Base-by-base conservation (phyloP, 2,888 invertebrate genomes). In the Homarus gammarus region DNA sequence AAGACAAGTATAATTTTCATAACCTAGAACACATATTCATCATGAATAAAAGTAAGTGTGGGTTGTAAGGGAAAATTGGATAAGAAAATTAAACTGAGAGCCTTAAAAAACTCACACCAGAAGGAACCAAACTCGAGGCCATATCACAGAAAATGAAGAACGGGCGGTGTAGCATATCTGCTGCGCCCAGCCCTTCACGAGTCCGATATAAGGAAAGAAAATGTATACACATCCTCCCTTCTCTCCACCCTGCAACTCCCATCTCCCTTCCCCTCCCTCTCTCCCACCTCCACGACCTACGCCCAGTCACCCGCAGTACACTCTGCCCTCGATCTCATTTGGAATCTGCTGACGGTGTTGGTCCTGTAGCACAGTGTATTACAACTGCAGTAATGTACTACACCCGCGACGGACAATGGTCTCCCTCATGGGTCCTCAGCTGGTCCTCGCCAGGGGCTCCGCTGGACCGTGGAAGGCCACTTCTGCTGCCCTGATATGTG, bases 341-440 rank as follows among this genome's bases (percentile, higher is more conserved):
- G 61, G 38, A 61, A 79, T 79, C n/a, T 36, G 79, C 79, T 79
- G 79, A 79, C 79, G 51, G 27, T n/a, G 38, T 56, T n/a, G 38
- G 61, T 36, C 61, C 3, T 79, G 79, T 79, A 79, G 79, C 79
- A 79, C 61, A 61, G 27, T 61, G 79, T 79, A 61, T n/a, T 61
- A 79, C 61, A 51, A 61, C 12, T 36, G 38, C 15, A 22, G 79
- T 79, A 49, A 22, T 79, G 79, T 61, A 79, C 36, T 61, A 79
- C 79, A 79, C 44, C n/a, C 5, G 27, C 6, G 8, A 79, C 12
- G 51, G 56, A 56, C 79, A 51, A 56, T 22, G 78, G 78, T 22
- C 33, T 27, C 79, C 61, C 61, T 61, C 61, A 79, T 2, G 31
- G n/a, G 49, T 18, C 31, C 77, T 77, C 51, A 49, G 78, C 51